Percentiles rank a stretch among this genome's conserved stretches.
Evolutionary conservation across 2,113 vertebrate genomes (phyloP).

Genomic region (Amblyornis subalaris): DNA sequence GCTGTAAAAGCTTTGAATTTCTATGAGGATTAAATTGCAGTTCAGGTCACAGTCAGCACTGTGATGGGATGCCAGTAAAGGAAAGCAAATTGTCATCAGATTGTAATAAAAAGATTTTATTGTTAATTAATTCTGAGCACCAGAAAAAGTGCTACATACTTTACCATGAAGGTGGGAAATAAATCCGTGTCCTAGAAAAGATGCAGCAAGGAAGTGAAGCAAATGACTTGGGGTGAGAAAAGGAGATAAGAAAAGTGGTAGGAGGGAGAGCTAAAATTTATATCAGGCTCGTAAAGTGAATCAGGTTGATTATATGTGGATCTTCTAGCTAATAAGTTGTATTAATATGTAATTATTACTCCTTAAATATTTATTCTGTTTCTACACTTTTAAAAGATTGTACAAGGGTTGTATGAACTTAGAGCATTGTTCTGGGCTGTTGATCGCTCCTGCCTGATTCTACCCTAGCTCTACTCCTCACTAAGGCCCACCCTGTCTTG

Average conservation of each 20-base stretch:
- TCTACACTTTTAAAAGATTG: background rate
- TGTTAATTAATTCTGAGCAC: conserved; percentile 41
- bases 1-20: conserved; percentile 28
- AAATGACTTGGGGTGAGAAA: background rate
- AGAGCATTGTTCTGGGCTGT: background rate
- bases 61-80: background rate
- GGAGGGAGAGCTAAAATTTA: background rate
- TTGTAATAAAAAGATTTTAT: conserved; percentile 2
- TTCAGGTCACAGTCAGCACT: background rate
- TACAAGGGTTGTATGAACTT: background rate
- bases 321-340: background rate
- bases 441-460: background rate
- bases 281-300: background rate
- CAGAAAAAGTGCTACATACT: background rate
- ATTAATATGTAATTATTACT: background rate
- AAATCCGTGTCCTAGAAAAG: background rate
- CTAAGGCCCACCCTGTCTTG: background rate
- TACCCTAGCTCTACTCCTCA: background rate
- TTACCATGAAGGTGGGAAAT: background rate
- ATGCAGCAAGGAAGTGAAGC: background rate
- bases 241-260: background rate
- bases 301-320: background rate
- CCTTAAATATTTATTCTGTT: background rate
- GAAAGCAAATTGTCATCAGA: background rate
- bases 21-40: conserved; percentile 15